Percentiles rank a stretch among this genome's conserved stretches.
phyloP scores from a whole-genome alignment of 2,113 vertebrate genomes.

The Edolisoma coerulescens region DNA sequence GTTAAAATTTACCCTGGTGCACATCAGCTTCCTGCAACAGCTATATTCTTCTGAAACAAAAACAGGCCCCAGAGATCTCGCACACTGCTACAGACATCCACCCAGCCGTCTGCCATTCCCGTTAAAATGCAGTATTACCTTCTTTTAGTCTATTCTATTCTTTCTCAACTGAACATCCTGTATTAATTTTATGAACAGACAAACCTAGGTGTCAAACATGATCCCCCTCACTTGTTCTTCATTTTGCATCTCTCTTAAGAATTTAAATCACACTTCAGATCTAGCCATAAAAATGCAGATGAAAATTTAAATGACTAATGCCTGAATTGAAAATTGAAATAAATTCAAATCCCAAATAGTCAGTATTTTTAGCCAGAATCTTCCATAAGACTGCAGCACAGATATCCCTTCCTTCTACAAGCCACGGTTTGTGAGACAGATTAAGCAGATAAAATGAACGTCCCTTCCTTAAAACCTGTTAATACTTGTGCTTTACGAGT shows the following conservation, averaged over 20 bases:
- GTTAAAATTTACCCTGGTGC: not conserved
- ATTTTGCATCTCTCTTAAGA: not conserved
- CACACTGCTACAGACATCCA: not conserved
- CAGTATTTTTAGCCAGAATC: not conserved
- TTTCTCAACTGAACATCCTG: not conserved
- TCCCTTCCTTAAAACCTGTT: not conserved
- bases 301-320: not conserved
- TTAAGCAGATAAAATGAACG: not conserved
- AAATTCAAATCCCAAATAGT: not conserved
- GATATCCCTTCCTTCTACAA: not conserved
- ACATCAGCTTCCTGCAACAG: not conserved
- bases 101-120: not conserved
- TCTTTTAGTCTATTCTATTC: not conserved
- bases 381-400: not conserved
- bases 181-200: not conserved
- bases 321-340: not conserved
- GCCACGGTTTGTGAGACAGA: rapidly evolving
- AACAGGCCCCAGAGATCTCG: not conserved
- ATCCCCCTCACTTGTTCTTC: not conserved
- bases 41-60: not conserved
- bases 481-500: not conserved
- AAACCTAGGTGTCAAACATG: not conserved
- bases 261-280: not conserved
- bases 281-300: not conserved
- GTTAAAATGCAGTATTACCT: not conserved